Percentiles rank a stretch among this genome's conserved stretches.
These are phyloP conservation scores for Chalcis sispes DNA, from an alignment of 2,888 invertebrate species.

Conservation along the genomic window DNA sequence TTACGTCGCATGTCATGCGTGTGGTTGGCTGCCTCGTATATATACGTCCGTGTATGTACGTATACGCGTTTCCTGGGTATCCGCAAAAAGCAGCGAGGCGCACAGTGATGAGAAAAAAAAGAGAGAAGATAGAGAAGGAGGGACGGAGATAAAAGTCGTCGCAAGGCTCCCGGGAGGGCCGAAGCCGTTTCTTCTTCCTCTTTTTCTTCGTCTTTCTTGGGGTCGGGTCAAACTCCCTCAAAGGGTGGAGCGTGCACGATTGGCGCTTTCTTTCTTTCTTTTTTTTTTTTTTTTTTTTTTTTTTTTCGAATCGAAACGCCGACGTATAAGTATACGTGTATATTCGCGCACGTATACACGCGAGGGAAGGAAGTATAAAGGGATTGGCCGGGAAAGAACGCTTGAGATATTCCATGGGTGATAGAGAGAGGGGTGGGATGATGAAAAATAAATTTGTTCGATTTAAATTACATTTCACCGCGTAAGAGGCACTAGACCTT, in stretches of 20 bases:
- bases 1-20: conserved; percentile 48
- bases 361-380: conserved; percentile 51
- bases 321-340: neutral
- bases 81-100: conserved; percentile 27
- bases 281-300: neutral
- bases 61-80: conserved; percentile 11
- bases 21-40: conserved; percentile 32
- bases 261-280: conserved; percentile 5
- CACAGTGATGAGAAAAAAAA: conserved; percentile 45
- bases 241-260: conserved; percentile 54
- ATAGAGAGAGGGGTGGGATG: conserved; percentile 15
- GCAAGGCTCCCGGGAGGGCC: conserved; percentile 48
- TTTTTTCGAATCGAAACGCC: conserved; percentile 49
- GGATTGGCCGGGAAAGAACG: conserved; percentile 48
- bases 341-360: neutral
- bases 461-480: conserved; percentile 57
- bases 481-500: neutral
- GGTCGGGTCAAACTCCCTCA: conserved; percentile 55
- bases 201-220: conserved; percentile 33
- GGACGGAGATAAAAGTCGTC: conserved; percentile 36
- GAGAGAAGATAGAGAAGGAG: conserved; percentile 42
- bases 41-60: neutral
- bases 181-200: too few species aligned
- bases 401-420: conserved; percentile 43
- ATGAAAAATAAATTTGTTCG: conserved; percentile 59